Conservation (phyloP, 2,888 invertebrate species). For the Drosophila trichaetosa region DNA sequence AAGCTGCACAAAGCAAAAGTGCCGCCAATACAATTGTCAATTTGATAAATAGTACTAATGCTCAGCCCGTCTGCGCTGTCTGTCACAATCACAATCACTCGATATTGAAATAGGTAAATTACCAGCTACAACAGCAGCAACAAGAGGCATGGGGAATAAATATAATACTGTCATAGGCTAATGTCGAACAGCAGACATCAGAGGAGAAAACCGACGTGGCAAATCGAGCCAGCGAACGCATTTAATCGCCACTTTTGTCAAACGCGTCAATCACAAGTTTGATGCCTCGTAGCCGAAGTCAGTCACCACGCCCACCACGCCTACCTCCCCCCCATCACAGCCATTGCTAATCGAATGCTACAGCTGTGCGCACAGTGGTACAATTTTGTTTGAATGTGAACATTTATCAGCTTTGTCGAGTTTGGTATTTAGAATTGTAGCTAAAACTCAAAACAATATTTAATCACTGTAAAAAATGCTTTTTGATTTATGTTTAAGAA, state of each 20-base stretch:
- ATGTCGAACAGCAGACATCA: constrained; percentile 39
- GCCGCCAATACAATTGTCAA: constrained; percentile 72
- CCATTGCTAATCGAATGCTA: constrained; percentile 17
- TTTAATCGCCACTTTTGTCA: constrained; percentile 77
- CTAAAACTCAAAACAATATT: not conserved
- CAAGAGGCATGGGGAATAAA: not conserved
- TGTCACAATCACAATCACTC: constrained; percentile 60
- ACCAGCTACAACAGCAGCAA: constrained; percentile 36
- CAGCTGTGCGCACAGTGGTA: constrained; percentile 36
- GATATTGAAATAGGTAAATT: constrained; percentile 70
- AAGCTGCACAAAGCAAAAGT: constrained; percentile 70
- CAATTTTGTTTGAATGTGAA: not conserved
- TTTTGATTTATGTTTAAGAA: not conserved
- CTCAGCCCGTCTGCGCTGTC: constrained; percentile 35
- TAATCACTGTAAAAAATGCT: not conserved
- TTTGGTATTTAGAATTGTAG: not conserved
- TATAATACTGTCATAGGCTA: constrained; percentile 38
- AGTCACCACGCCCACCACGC: constrained; percentile 27
- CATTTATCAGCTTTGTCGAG: not conserved
- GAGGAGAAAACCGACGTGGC: constrained; percentile 42
- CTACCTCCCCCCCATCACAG: not conserved
- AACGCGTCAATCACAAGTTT: constrained; percentile 70
- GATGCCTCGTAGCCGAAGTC: constrained; percentile 43
- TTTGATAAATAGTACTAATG: constrained; percentile 36
- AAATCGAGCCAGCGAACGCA: constrained; percentile 21